Evolutionary conservation across 1,140 invertebrate species (phyloP), one percentile per base, ranked within the genome.

Genomic region (Heliconius himera): DNA sequence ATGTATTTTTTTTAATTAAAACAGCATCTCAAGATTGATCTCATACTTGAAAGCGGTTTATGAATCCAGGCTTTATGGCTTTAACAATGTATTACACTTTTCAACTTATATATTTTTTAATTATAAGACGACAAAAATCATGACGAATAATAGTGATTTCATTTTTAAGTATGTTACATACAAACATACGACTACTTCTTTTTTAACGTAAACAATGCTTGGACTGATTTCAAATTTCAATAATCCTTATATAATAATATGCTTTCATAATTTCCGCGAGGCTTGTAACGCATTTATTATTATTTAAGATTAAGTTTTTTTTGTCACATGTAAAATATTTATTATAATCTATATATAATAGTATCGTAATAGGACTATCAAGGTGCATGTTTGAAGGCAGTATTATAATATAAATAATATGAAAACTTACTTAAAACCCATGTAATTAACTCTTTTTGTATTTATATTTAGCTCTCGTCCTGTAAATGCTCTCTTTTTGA

Each of bases 261-360:
- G 86, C 87, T 87, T 87, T 88, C 82, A 87, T 87, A 79, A 84
- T 83, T 77, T 83, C 84, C 85, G 86, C 88, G 91, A 93, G 92
- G 91, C 91, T 94, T 90, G 72, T 80, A 84, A 88, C 86, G 91
- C 92, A 94, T 94, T 94, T 94, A 94, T 84, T 93, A 91, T 88
- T 87, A 87, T 88, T 82, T 89, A 89, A 88, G 87, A 78, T 87
- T 78, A 75, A 83, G 66, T 76, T 76, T 66, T 66, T 70, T n/a
- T 22, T 70, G 38, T 76, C 20, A 70, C 8, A 20, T 70, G 22
- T 76, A 76, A 76, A 76, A 41, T 75, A 75, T 26, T 20, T 66
- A 49, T 75, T 26, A 56, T 46, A 46, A 46, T 46, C 13, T 46
- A 46, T 11, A 1, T n/a, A 11, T 29, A 66, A 13, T 22, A 26